phyloP scores from a whole-genome alignment of 1,140 invertebrate genomes.

The Aphelinus atriplicis region DNA sequence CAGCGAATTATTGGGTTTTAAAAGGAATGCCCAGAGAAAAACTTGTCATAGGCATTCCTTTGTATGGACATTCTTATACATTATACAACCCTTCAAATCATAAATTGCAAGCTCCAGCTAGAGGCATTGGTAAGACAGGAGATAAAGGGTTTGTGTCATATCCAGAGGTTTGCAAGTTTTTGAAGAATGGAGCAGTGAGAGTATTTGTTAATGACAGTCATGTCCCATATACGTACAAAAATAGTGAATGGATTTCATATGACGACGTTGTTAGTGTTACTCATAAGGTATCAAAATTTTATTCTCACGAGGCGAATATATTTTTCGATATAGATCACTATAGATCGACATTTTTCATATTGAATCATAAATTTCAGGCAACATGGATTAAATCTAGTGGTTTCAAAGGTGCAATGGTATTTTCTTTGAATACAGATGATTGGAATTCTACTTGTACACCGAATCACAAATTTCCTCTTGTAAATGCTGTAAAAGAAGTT shows the following conservation, averaged over 20 bases:
- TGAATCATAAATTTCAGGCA: conserved; percentile 62
- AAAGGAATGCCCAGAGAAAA: conserved; percentile 85
- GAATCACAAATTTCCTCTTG: conserved; percentile 58
- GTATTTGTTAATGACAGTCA: conserved; percentile 75
- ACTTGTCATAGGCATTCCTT: conserved; percentile 88
- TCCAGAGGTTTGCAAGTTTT: conserved; percentile 75
- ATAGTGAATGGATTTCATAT: conserved; percentile 88
- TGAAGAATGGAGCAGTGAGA: conserved; percentile 64
- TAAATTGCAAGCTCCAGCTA: conserved; percentile 75
- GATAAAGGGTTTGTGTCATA: conserved; percentile 78
- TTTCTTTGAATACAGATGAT: conserved; percentile 81
- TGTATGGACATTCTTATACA: conserved; percentile 86
- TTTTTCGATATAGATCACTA: neutral
- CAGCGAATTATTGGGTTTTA: conserved; percentile 80
- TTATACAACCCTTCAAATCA: conserved; percentile 76
- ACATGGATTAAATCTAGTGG: conserved; percentile 72
- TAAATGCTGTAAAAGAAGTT: conserved; percentile 42
- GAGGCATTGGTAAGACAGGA: conserved; percentile 74
- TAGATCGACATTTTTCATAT: conserved; percentile 33
- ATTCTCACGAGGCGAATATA: conserved; percentile 17
- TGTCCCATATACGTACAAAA: conserved; percentile 82
- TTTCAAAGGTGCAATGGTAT: conserved; percentile 80
- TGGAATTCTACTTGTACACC: conserved; percentile 62
- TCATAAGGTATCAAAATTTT: conserved; percentile 70
- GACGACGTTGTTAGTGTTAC: conserved; percentile 80